Conservation (phyloP, 1,140 invertebrate species). For the Cydia pomonella region DNA sequence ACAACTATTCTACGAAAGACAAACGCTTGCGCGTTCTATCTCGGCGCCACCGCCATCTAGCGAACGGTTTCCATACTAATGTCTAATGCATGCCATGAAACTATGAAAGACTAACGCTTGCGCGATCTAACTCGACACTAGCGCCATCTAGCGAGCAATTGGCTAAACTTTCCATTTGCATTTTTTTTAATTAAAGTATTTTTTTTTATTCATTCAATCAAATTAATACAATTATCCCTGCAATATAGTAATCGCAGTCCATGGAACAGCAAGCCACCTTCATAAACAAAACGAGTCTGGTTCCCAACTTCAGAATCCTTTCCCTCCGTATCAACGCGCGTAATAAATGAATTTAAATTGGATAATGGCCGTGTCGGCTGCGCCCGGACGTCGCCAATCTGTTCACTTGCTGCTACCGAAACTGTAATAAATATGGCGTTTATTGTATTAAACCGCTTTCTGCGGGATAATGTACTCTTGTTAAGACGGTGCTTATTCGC, state of each 20-base stretch:
- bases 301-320: neutral
- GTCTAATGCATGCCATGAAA: too few species aligned
- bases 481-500: neutral
- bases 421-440: conserved; percentile 30
- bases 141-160: too few species aligned
- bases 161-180: too few species aligned
- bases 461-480: neutral
- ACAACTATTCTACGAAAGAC: too few species aligned
- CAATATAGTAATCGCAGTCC: neutral
- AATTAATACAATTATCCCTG: too few species aligned
- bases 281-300: neutral
- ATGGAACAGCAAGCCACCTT: neutral
- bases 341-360: conserved; percentile 60
- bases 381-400: conserved; percentile 69
- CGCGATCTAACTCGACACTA: too few species aligned
- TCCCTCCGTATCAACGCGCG: conserved; percentile 17
- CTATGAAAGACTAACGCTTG: too few species aligned
- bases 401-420: conserved; percentile 43
- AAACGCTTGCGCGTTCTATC: too few species aligned
- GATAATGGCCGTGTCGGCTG: conserved; percentile 55
- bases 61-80: too few species aligned
- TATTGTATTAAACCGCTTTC: conserved; percentile 15
- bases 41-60: too few species aligned
- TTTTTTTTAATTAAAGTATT: too few species aligned
- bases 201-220: too few species aligned